phyloP scores from a whole-genome alignment of 2,113 vertebrate species.

The Malurus elegans region DNA sequence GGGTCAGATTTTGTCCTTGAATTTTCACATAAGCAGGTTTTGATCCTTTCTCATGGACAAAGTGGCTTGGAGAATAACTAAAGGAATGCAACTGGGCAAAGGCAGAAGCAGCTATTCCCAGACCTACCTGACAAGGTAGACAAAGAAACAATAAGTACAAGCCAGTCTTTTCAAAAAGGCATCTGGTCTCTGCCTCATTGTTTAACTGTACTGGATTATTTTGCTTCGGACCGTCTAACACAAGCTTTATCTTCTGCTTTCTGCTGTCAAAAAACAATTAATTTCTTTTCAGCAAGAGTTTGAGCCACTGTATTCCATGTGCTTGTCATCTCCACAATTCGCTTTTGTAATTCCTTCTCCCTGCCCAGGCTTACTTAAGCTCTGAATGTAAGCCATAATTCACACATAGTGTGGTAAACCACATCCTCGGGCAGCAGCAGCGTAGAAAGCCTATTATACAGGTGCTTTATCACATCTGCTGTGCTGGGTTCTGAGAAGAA shows the following conservation, averaged over 20 bases:
- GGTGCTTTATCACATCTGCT: constrained; percentile 50
- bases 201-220: neutral
- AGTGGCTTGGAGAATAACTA: neutral
- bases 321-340: constrained; percentile 1
- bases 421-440: neutral
- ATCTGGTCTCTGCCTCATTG: neutral
- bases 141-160: neutral
- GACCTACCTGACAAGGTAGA: neutral
- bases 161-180: neutral
- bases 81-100: neutral
- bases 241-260: neutral
- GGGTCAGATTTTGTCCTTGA: neutral
- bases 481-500: neutral
- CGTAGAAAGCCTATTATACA: neutral
- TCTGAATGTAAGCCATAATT: constrained; percentile 28
- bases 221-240: neutral
- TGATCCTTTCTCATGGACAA: neutral
- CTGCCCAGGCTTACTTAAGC: constrained; percentile 27
- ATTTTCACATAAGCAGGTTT: neutral
- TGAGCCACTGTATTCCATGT: neutral
- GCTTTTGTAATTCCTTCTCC: constrained; percentile 28
- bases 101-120: neutral
- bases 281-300: constrained; percentile 4
- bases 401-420: constrained; percentile 22
- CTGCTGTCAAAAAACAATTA: neutral